Evolutionary conservation across 2,797 vertebrate genomes (phyloP).

Genomic region (Pangasius krempfi): DNA sequence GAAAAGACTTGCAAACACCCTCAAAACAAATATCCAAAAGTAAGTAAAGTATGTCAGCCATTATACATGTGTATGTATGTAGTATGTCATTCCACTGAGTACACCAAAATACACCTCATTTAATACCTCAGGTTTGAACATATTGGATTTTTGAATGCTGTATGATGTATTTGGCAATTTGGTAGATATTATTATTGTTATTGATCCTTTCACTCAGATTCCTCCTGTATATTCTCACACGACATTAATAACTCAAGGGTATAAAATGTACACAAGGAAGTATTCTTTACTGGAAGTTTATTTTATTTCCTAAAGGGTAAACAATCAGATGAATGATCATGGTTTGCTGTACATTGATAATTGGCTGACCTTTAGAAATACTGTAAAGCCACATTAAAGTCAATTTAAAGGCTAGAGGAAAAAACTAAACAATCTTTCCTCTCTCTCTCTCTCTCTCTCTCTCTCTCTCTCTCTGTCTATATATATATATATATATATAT

Average conservation of each 20-base stretch:
- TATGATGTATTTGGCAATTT: background rate
- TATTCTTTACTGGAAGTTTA: background rate
- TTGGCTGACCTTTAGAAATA: background rate
- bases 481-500: background rate
- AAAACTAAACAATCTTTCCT: background rate
- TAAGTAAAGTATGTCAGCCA: background rate
- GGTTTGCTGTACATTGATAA: background rate
- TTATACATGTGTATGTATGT: background rate
- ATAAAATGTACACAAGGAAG: background rate
- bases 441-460: too few species aligned
- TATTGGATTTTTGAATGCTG: background rate
- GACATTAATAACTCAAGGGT: background rate
- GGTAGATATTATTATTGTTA: background rate
- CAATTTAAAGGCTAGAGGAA: background rate
- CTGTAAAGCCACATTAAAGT: background rate
- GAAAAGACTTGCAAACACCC: background rate
- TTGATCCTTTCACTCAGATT: background rate
- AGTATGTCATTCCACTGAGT: background rate
- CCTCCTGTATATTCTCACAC: background rate
- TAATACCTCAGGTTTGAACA: background rate
- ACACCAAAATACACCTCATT: background rate
- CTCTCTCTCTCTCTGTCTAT: too few species aligned
- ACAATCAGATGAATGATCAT: background rate
- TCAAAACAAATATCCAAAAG: background rate
- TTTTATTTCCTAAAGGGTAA: slow-evolving; percentile 6